Evolutionary conservation across 2,888 invertebrate species (phyloP).

Genomic region (Beris chalybata): DNA sequence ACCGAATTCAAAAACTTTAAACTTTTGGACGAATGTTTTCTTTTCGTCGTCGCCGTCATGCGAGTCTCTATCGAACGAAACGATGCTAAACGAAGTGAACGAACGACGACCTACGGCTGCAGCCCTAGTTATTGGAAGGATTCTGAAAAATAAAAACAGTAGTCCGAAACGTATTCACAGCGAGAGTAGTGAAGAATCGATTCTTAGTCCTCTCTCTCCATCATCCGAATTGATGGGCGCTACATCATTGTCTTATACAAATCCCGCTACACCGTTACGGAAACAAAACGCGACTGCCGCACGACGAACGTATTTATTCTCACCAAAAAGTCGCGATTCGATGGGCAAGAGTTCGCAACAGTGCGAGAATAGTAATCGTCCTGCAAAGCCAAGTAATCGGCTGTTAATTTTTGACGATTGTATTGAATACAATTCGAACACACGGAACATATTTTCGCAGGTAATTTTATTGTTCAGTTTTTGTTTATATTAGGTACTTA

Average conservation of each 20-base stretch:
- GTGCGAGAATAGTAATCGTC: not conserved
- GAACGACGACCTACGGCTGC: constrained; percentile 26
- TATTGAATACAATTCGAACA: constrained; percentile 21
- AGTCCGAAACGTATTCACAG: no score
- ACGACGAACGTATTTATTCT: constrained; percentile 4
- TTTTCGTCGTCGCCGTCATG: constrained; percentile 35
- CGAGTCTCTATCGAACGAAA: constrained; percentile 31
- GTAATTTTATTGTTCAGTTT: constrained; percentile 18
- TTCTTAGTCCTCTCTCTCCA: not conserved
- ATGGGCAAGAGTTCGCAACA: not conserved
- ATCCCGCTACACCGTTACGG: constrained; percentile 13
- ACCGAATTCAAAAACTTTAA: constrained; percentile 33
- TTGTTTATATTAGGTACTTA: not conserved
- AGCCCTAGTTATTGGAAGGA: constrained; percentile 27
- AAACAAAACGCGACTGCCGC: not conserved
- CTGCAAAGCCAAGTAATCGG: not conserved
- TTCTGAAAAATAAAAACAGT: constrained; percentile 30
- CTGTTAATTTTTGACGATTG: constrained; percentile 22
- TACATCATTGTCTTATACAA: not conserved
- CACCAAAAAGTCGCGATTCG: constrained; percentile 10
- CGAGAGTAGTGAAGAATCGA: not conserved
- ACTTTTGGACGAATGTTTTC: constrained; percentile 38
- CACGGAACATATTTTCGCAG: constrained; percentile 14
- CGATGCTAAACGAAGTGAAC: not conserved
- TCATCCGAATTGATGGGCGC: not conserved